These are phyloP conservation scores for Cynopterus brachyotis DNA, from an alignment of 2,113 vertebrate species.

Conservation along the genomic window DNA sequence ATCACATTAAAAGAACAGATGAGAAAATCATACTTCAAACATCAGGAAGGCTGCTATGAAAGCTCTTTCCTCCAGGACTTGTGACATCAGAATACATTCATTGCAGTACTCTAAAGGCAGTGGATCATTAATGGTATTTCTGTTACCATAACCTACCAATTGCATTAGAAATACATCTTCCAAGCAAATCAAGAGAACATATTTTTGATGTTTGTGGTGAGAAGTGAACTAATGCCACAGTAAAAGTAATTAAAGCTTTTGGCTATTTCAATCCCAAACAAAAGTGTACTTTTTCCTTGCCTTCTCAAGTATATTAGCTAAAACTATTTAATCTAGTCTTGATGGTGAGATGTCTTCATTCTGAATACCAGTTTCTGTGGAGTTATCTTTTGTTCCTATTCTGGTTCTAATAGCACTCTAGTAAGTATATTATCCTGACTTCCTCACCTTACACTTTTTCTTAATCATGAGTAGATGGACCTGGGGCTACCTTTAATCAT, in stretches of 20 bases:
- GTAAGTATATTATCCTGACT: not conserved
- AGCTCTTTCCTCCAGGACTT: not conserved
- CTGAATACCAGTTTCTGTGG: not conserved
- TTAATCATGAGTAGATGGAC: not conserved
- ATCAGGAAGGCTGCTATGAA: not conserved
- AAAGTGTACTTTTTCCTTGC: not conserved
- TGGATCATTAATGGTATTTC: slow-evolving; percentile 19
- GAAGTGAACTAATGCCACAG: not conserved
- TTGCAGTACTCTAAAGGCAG: not conserved
- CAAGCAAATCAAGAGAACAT: slow-evolving; percentile 18
- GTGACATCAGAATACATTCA: slow-evolving; percentile 6
- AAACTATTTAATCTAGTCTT: slow-evolving; percentile 37
- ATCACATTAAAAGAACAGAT: not conserved
- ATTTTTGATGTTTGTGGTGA: not conserved
- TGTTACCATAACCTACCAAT: not conserved
- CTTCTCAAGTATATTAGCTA: slow-evolving; percentile 11
- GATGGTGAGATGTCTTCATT: not conserved
- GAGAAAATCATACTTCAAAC: not conserved
- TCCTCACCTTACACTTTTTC: not conserved
- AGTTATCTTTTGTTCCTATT: not conserved
- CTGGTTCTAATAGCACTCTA: not conserved
- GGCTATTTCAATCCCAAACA: not conserved
- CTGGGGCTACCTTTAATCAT: not conserved
- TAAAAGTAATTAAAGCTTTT: slow-evolving; percentile 25
- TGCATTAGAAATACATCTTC: slow-evolving; percentile 22